Evolutionary conservation across 2,888 invertebrate genomes (phyloP).

Genomic region (Pardosa pseudoannulata): DNA sequence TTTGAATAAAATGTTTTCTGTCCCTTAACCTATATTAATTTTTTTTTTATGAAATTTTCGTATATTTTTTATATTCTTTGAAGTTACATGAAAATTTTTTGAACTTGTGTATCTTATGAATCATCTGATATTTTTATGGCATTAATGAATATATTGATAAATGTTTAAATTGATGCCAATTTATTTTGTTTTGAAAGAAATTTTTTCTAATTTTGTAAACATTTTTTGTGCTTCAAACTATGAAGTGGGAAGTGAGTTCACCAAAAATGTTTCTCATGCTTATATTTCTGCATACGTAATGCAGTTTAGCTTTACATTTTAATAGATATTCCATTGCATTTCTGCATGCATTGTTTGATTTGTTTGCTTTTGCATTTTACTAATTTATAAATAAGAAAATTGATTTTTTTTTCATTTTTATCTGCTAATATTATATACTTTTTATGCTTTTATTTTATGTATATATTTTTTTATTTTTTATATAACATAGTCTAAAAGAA

Average conservation of each 20-base stretch:
- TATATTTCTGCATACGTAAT: constrained; percentile 36
- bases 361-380: not conserved
- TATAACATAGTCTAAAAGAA: too few species aligned
- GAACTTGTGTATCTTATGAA: too few species aligned
- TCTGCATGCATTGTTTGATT: constrained; percentile 38
- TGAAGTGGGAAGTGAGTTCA: constrained; percentile 72
- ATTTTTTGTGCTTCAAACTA: constrained; percentile 64
- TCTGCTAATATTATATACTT: not conserved
- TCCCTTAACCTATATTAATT: too few species aligned
- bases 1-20: too few species aligned
- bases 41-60: too few species aligned
- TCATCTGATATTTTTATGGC: too few species aligned
- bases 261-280: constrained; percentile 53
- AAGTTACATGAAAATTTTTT: too few species aligned
- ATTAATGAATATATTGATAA: too few species aligned
- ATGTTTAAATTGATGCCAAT: too few species aligned
- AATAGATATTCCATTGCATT: constrained; percentile 35
- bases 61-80: too few species aligned
- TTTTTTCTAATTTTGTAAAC: constrained; percentile 42
- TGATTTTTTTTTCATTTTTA: not conserved
- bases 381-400: not conserved
- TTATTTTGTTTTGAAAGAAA: too few species aligned
- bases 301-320: constrained; percentile 30
- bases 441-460: not conserved
- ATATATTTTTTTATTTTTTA: too few species aligned